Evolutionary conservation across 2,113 vertebrate species (phyloP), one percentile per base, ranked within the genome.

Genomic region (Callipepla squamata): DNA sequence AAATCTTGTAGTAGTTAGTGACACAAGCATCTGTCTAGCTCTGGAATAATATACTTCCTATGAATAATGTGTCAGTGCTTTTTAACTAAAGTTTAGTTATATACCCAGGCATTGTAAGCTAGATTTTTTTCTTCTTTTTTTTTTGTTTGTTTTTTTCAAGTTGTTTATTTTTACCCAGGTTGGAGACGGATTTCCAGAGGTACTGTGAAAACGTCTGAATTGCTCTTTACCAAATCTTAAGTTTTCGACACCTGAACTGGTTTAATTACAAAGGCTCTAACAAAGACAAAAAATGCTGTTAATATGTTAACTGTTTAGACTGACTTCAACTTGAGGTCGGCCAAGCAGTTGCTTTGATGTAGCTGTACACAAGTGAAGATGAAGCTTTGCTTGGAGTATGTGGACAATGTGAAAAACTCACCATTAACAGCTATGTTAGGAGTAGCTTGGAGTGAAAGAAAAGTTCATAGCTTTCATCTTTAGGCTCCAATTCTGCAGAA

Each of bases 391-490:
- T 63, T 42, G 36, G 47, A 53, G 38, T 0, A 0, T n/a, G 4
- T 12, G 34, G 67, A 50, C 19, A 48, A 7, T 38, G n/a, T 59
- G 57, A 44, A 80, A n/a, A 5, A 11, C 32, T 82, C 3, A 2
- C 9, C 0, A 0, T 26, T 61, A 34, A 30, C 22, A 30, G 16
- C 55, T 51, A 0, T 20, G 17, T 70, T 45, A 48, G n/a, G 8
- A 15, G 3, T 57, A 66, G 32, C 21, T 63, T 88, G 16, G 0
- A 7, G 62, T 23, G n/a, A 19, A 22, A 6, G 13, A 30, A 42
- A 75, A 7, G 59, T 47, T 38, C 21, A 16, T 19, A 36, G 48
- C 19, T 44, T 57, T 66, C 4, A 10, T 67, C 61, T 63, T 48
- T 36, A 21, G 50, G 30, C 40, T 19, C 16, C 25, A 30, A 0